phyloP scores from a whole-genome alignment of 2,797 vertebrate genomes.

The Otolemur crassicaudatus region DNA sequence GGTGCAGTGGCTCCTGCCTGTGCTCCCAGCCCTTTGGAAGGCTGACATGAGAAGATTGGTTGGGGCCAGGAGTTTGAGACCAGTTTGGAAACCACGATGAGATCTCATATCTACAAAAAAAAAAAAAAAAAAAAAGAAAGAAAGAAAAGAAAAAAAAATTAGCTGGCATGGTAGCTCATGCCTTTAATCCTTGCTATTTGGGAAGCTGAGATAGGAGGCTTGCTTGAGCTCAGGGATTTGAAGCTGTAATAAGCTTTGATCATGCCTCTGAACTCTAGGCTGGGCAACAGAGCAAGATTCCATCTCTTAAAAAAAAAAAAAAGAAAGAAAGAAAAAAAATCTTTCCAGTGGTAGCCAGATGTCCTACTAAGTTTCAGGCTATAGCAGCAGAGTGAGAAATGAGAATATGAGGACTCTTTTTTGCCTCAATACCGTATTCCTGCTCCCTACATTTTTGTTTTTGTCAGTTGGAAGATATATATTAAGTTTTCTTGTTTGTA shows the following conservation, averaged over 20 bases:
- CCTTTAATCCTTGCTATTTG: background rate
- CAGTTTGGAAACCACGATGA: background rate
- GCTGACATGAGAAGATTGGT: background rate
- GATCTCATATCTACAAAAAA: background rate
- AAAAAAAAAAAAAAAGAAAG: too few species aligned
- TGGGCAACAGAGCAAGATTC: background rate
- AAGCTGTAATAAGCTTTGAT: background rate
- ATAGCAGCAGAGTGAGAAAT: background rate
- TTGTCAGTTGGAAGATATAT: constrained; percentile 1
- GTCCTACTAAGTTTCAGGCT: background rate
- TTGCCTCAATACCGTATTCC: background rate
- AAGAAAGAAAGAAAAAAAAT: background rate
- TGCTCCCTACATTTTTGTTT: background rate
- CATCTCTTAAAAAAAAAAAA: background rate
- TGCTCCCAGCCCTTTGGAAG: background rate
- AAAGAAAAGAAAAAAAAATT: background rate
- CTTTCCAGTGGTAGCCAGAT: background rate
- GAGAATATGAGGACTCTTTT: background rate
- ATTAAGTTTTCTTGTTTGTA: constrained; percentile 18
- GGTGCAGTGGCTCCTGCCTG: background rate
- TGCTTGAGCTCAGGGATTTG: background rate
- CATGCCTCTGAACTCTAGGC: background rate
- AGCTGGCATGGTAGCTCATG: background rate
- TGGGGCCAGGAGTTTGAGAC: background rate
- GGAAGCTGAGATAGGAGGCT: background rate